Conservation (phyloP, 2,888 invertebrate genomes). For the Cremastinae sp. region DNA sequence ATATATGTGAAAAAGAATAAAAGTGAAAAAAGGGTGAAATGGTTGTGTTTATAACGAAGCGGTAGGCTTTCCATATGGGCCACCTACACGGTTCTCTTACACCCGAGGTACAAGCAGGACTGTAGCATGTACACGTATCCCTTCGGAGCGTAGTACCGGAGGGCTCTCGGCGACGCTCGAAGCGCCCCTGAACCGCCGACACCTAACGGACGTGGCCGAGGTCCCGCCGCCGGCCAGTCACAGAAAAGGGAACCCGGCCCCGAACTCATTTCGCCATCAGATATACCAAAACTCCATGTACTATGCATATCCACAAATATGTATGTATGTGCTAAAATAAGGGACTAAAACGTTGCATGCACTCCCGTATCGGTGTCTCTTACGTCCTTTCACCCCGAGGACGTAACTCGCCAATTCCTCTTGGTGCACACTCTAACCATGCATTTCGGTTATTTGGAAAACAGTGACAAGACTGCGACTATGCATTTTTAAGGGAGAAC, state of each 20-base stretch:
- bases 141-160: constrained; percentile 6
- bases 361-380: constrained; percentile 38
- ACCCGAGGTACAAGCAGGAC: constrained; percentile 42
- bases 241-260: constrained; percentile 9
- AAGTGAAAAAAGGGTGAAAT: constrained; percentile 18
- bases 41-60: constrained; percentile 51
- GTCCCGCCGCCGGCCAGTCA: constrained; percentile 36
- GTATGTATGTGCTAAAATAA: constrained; percentile 47
- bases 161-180: constrained; percentile 48
- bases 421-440: too few species aligned
- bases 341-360: constrained; percentile 40
- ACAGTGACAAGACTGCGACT: too few species aligned
- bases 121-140: constrained; percentile 3
- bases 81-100: constrained; percentile 54
- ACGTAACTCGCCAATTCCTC: not conserved
- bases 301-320: too few species aligned
- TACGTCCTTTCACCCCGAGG: not conserved
- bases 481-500: too few species aligned
- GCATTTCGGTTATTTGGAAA: too few species aligned
- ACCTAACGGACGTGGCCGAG: constrained; percentile 43
- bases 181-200: constrained; percentile 54
- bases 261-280: too few species aligned
- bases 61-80: constrained; percentile 49
- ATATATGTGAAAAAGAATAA: constrained; percentile 11
- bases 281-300: too few species aligned